Base-by-base conservation (phyloP, 2,797 vertebrate species). In the Pygocentrus nattereri region DNA sequence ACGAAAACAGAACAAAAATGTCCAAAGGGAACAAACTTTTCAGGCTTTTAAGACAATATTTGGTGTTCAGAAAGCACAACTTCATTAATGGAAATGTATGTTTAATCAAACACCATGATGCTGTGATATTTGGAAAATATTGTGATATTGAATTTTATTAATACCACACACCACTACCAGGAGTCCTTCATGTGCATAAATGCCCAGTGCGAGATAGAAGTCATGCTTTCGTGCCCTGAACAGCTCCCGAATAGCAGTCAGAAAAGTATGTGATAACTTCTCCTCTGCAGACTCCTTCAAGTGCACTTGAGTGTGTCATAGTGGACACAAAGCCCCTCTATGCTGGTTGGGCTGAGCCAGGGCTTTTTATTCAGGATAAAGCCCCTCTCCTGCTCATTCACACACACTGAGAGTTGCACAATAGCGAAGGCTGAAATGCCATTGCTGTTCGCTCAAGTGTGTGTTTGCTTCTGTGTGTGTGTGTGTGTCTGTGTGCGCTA, bases 321-420 rank as follows among this genome's bases (percentile, higher is more conserved):
- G 85, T 76, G 86, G 79, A 92, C 91, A 94, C 93, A 93, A 90
- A 87, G 88, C 44, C 74, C 80, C 87, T 91, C 90, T 93, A 90
- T 94, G 88, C 87, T 38, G 84, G 82, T 76, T 81, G 80, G 4
- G 6, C 73, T 78, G 86, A 89, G 77, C 85, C 88, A 65, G 82
- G 81, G 80, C 87, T 82, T 89, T 91, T 83, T 85, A 87, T 90
- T 88, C 84, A 74, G 85, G 82, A 82, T 70, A 83, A 84, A 87
- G 59, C 59, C 74, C 64, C 58, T 78, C 44, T 76, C 74, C 31
- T 69, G 34, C 23, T 54, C 73, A 78, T 54, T 80, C 69, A 78
- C 54, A 76, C 52, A 38, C 78, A 81, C 65, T 67, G 25, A 74
- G 80, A 69, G 81, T 70, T 30, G 61, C 50, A 76, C 67, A 81